Conservation (phyloP, 2,797 vertebrate genomes). For the Thripadectes ignobilis region DNA sequence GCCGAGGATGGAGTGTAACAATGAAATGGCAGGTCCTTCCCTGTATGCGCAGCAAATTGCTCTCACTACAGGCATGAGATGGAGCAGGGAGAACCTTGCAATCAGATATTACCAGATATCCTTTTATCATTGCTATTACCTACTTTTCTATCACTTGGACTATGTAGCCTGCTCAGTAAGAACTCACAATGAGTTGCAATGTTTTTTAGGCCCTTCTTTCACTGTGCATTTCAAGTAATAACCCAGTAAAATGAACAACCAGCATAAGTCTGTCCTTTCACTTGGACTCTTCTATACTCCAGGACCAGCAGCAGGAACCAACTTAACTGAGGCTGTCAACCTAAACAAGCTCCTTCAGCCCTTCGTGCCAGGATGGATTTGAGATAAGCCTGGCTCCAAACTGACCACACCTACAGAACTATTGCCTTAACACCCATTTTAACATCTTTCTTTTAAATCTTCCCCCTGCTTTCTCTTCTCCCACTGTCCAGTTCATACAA, state of each 20-base stretch:
- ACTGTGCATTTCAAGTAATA: background rate
- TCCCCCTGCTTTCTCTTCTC: background rate
- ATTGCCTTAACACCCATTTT: background rate
- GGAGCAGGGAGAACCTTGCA: background rate
- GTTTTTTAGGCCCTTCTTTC: background rate
- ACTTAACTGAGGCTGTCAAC: background rate
- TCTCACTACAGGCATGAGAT: background rate
- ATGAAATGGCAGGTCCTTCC: background rate
- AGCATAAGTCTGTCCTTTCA: accelerated
- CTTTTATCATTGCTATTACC: background rate
- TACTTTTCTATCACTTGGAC: background rate
- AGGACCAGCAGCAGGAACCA: background rate
- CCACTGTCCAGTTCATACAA: background rate
- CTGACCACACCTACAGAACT: background rate
- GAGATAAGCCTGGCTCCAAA: background rate
- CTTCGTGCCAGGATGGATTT: background rate
- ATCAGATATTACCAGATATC: background rate
- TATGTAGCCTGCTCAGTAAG: background rate
- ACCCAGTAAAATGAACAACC: background rate
- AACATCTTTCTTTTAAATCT: background rate
- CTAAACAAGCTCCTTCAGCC: background rate
- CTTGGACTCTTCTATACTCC: background rate
- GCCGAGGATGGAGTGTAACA: background rate
- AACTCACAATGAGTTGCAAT: background rate
- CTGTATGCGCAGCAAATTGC: background rate